Evolutionary conservation across 2,797 vertebrate genomes (phyloP).

Genomic region (Tadarida brasiliensis): DNA sequence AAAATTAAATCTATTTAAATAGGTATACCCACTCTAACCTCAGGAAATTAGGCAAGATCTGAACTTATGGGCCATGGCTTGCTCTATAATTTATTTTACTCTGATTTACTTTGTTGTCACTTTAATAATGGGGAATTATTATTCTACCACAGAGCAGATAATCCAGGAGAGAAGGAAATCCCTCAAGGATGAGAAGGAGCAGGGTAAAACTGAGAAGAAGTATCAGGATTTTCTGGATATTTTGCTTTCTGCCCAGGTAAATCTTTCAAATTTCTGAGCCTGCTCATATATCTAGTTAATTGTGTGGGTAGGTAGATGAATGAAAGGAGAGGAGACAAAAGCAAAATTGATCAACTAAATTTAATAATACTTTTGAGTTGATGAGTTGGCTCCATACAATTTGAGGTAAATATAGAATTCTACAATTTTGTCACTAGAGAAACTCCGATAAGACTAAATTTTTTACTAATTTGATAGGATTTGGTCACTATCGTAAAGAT

Average conservation of each 20-base stretch:
- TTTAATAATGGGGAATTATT: slow-evolving; percentile 37
- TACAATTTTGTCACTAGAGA: neutral
- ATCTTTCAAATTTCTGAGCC: slow-evolving; percentile 64
- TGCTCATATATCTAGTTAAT: neutral
- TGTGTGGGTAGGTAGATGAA: neutral
- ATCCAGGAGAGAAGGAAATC: slow-evolving; percentile 90
- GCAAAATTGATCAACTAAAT: neutral
- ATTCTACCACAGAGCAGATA: slow-evolving; percentile 87
- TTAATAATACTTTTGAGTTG: neutral
- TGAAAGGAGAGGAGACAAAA: neutral
- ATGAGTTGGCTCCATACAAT: neutral
- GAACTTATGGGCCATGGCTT: neutral
- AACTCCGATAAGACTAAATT: neutral
- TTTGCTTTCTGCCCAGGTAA: slow-evolving; percentile 92
- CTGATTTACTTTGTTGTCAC: neutral
- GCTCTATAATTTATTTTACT: slow-evolving; percentile 36
- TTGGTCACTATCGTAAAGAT: neutral
- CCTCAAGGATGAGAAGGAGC: slow-evolving; percentile 86
- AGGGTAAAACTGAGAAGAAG: slow-evolving; percentile 85
- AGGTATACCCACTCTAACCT: neutral
- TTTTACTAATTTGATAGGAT: neutral
- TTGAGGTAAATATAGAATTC: neutral
- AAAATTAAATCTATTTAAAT: slow-evolving; percentile 30
- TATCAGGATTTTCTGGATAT: slow-evolving; percentile 94
- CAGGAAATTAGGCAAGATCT: slow-evolving; percentile 11